These are phyloP conservation scores for Desmodus rotundus DNA, from an alignment of 2,113 vertebrate species.

Conservation along the genomic window DNA sequence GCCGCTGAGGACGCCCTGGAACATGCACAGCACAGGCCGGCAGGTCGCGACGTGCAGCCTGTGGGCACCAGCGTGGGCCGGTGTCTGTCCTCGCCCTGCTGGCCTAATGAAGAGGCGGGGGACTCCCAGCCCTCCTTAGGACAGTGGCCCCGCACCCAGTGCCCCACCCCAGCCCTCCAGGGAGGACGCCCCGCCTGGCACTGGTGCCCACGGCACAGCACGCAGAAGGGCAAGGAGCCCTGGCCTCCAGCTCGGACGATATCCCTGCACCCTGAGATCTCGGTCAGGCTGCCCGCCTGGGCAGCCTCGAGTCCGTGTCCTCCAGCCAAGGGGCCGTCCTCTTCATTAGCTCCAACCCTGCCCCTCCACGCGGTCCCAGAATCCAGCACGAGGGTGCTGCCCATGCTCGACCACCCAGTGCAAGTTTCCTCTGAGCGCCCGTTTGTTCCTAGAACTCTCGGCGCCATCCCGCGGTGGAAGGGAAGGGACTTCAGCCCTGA, in stretches of 20 bases:
- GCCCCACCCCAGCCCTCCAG: accelerated
- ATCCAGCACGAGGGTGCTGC: accelerated
- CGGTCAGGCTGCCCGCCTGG: accelerated
- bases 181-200: neutral
- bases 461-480: neutral
- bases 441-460: neutral
- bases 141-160: accelerated
- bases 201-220: accelerated
- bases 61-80: neutral
- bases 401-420: accelerated
- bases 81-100: no score
- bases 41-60: neutral
- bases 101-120: accelerated
- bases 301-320: accelerated
- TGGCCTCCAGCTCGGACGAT: accelerated
- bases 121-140: accelerated
- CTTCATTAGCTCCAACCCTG: accelerated
- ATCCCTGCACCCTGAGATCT: accelerated
- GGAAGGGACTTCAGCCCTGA: neutral
- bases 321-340: accelerated
- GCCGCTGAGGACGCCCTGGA: accelerated
- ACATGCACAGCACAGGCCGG: accelerated
- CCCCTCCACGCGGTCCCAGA: accelerated
- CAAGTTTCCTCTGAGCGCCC: neutral
- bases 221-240: accelerated